Evolutionary conservation across 1,140 invertebrate species (phyloP).

Genomic region (Drosophila biarmipes): DNA sequence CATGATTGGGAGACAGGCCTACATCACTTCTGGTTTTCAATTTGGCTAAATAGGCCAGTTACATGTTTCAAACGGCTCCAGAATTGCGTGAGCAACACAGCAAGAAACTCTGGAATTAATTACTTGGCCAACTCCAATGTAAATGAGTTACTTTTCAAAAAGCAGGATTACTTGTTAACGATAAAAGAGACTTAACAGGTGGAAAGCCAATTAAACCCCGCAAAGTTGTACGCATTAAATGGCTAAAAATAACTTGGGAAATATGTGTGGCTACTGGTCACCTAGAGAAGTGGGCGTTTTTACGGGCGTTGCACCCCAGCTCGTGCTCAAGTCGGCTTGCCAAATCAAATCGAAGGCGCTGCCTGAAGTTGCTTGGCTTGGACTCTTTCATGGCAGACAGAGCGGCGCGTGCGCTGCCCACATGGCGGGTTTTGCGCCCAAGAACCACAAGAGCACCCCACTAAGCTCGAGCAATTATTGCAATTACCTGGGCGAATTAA

Average conservation of each 20-base stretch:
- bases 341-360: slow-evolving; percentile 46
- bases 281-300: slow-evolving; percentile 29
- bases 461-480: slow-evolving; percentile 52
- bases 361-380: slow-evolving; percentile 32
- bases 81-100: slow-evolving; percentile 11
- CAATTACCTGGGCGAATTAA: slow-evolving; percentile 55
- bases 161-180: not conserved
- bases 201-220: not conserved
- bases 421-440: slow-evolving; percentile 24
- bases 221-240: slow-evolving; percentile 12
- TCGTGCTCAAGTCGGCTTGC: slow-evolving; percentile 25
- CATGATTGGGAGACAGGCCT: slow-evolving; percentile 30
- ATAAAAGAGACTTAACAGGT: not conserved
- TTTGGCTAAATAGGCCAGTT: slow-evolving; percentile 27
- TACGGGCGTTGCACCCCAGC: slow-evolving; percentile 20
- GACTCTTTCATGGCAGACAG: slow-evolving; percentile 33
- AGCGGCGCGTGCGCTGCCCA: slow-evolving; percentile 15
- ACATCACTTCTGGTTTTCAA: slow-evolving; percentile 29
- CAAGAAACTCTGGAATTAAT: not conserved
- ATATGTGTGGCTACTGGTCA: slow-evolving; percentile 6
- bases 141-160: not conserved
- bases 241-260: slow-evolving; percentile 41
- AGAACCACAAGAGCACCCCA: slow-evolving; percentile 46
- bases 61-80: slow-evolving; percentile 9
- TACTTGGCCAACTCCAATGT: not conserved